Evolutionary conservation across 2,888 invertebrate species (phyloP), one percentile per base, ranked within the genome.

Genomic region (Acrocyrtus sp.): DNA sequence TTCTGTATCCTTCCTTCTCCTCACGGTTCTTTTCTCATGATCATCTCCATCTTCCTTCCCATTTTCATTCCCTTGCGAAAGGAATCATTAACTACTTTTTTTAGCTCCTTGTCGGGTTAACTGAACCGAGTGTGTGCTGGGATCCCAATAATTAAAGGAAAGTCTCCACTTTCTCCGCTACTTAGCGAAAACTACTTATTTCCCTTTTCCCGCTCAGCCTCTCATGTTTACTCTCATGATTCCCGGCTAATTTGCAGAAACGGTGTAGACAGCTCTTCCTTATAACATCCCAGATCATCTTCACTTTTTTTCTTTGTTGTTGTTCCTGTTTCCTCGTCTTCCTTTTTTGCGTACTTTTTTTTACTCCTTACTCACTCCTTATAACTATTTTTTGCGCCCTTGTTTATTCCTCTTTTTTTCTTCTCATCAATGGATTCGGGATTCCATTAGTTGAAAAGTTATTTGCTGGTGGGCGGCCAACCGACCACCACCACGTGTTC

Each of bases 61-160:
- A n/a, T n/a, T n/a, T n/a, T n/a, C n/a, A n/a, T n/a, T 21, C 27
- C 26, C 29, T 29, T 54, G 67, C 57, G 41, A 58, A 69, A 77
- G 76, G 78, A 78, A 79, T 79, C 79, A 79, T 79, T 79, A 79
- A 78, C 74, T 74, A 78, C 74, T 75, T 79, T n/a, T n/a, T 61
- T 79, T 79, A 77, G 78, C 75, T 69, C 72, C 68, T 79, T 78
- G 78, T 78, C 74, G 69, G 72, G 76, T 74, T 76, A 78, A 79
- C 76, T 75, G 67, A 76, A 66, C 72, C 79, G 77, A 60, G 72
- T 68, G 70, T 69, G 29, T 57, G 58, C 66, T 72, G 70, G 76
- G 72, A 77, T 75, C 75, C 67, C 76, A 79, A 74, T 80, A 80
- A 80, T 80, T 80, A 80, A 80, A 80, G 77, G 76, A 77, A 77